A percentile compares a stretch with the other conserved stretches of the same genome.
Evolutionary conservation across 2,797 vertebrate genomes (phyloP).

Genomic region (Phoebastria nigripes): DNA sequence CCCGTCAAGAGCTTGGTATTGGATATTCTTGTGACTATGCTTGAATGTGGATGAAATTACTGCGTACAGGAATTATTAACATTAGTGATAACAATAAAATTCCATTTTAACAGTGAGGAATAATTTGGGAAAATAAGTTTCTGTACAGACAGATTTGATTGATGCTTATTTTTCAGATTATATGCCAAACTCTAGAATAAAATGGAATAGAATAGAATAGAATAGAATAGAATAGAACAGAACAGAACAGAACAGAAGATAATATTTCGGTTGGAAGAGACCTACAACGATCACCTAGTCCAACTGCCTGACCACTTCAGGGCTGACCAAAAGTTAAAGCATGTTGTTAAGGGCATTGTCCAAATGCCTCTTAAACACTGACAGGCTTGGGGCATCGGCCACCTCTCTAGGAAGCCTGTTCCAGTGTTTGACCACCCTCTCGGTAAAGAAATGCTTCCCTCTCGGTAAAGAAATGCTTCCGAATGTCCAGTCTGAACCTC

Average conservation of each 20-base stretch:
- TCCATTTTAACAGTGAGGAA: background rate
- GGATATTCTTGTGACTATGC: background rate
- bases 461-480: too few species aligned
- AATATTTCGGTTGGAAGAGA: background rate
- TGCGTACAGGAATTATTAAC: background rate
- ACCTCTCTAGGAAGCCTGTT: background rate
- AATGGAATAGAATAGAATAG: too few species aligned
- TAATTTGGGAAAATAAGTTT: background rate
- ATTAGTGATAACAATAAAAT: background rate
- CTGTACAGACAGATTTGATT: background rate
- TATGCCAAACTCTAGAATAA: background rate
- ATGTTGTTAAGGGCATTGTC: background rate
- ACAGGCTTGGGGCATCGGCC: background rate
- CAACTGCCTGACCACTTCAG: background rate
- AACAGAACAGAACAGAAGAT: too few species aligned
- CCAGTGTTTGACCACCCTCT: background rate
- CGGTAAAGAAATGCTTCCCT: background rate
- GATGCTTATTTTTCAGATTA: background rate
- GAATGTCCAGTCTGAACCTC: background rate
- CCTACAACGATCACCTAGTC: background rate
- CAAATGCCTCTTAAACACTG: background rate
- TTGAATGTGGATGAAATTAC: background rate
- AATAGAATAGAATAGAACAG: too few species aligned
- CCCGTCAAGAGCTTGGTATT: background rate
- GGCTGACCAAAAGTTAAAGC: background rate